These are phyloP conservation scores for Pelodiscus sinensis DNA, from an alignment of 2,113 vertebrate species.

Conservation along the genomic window DNA sequence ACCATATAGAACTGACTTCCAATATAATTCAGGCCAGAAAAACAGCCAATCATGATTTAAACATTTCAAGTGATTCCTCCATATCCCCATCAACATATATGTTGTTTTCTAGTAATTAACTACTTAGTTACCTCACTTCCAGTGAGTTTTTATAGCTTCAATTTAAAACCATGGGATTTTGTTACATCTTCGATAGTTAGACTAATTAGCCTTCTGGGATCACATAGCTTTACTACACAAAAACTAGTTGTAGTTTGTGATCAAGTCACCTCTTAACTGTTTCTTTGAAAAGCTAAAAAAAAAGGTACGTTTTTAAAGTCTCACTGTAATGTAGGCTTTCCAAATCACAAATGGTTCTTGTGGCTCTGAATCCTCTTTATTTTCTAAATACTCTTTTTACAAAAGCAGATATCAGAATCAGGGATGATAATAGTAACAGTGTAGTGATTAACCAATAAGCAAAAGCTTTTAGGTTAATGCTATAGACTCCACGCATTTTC, in stretches of 20 bases:
- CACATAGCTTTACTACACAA: neutral
- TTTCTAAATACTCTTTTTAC: neutral
- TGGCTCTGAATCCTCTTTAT: neutral
- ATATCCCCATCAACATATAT: neutral
- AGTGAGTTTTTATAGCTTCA: neutral
- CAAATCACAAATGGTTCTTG: neutral
- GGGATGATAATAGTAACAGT: too few relatives aligned
- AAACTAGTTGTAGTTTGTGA: neutral
- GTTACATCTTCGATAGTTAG: neutral
- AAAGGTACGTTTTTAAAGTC: neutral
- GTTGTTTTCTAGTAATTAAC: neutral
- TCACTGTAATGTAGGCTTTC: neutral
- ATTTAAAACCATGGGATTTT: neutral
- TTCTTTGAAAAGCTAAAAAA: neutral
- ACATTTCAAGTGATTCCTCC: neutral
- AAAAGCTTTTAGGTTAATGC: too few relatives aligned
- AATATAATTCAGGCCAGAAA: neutral
- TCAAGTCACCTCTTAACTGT: neutral
- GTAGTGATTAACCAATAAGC: too few relatives aligned
- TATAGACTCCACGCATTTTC: too few relatives aligned
- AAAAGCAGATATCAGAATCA: neutral
- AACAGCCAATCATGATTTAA: neutral
- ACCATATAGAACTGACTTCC: neutral
- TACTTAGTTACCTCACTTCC: neutral
- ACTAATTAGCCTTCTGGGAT: neutral